phyloP scores from a whole-genome alignment of 2,797 vertebrate species.

The Necrosyrtes monachus region DNA sequence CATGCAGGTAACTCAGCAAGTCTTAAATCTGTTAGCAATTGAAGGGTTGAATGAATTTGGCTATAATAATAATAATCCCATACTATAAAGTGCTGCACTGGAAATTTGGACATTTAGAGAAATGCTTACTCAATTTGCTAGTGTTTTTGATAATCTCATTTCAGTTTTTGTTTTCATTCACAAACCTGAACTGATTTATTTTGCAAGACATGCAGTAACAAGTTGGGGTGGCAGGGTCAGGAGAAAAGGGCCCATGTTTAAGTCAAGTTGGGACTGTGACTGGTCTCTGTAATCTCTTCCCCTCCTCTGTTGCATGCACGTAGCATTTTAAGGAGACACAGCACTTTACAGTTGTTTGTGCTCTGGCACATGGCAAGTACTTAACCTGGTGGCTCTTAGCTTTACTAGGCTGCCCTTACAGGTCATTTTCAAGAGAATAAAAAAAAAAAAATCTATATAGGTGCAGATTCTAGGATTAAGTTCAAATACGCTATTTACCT shows the following conservation, averaged over 20 bases:
- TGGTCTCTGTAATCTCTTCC: background rate
- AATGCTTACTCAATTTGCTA: rapidly evolving
- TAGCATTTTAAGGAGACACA: background rate
- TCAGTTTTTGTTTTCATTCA: background rate
- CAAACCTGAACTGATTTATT: background rate
- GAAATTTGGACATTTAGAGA: background rate
- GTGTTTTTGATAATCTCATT: background rate
- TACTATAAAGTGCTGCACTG: background rate
- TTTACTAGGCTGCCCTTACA: background rate
- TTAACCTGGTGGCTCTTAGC: background rate
- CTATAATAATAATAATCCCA: background rate
- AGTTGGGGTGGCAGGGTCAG: background rate
- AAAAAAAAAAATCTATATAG: rapidly evolving
- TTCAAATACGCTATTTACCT: background rate
- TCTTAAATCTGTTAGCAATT: rapidly evolving
- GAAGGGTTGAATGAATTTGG: background rate
- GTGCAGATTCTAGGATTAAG: background rate
- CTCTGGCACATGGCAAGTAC: rapidly evolving
- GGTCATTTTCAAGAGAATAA: background rate
- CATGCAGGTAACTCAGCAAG: background rate
- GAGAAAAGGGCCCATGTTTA: background rate
- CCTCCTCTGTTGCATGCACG: rapidly evolving
- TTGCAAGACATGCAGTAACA: background rate
- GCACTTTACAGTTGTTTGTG: no score
- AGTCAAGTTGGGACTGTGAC: rapidly evolving